Evolutionary conservation across 2,797 vertebrate species (phyloP).

Genomic region (Manis crassicaudata): DNA sequence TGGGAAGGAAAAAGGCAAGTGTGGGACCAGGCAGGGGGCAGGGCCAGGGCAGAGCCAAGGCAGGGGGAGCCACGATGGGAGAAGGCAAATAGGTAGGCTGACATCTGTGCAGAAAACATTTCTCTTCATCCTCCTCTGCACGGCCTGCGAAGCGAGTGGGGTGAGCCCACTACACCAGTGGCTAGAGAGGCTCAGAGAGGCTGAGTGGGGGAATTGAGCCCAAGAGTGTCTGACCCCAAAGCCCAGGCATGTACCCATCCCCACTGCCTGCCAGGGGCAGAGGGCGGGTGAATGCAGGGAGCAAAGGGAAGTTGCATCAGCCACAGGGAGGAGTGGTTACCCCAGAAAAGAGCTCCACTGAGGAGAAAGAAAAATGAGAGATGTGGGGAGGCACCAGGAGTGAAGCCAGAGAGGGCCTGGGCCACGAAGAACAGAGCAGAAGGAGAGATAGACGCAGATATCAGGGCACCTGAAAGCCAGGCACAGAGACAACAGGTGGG

Average conservation of each 20-base stretch:
- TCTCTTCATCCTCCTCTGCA: background rate
- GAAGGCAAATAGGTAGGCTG: background rate
- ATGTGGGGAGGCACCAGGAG: background rate
- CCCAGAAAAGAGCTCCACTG: background rate
- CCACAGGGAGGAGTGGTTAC: background rate
- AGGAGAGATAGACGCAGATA: background rate
- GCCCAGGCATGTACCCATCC: background rate
- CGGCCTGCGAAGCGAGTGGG: background rate
- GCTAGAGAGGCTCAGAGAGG: background rate
- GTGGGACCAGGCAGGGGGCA: background rate
- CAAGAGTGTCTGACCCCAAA: background rate
- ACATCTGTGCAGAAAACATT: background rate
- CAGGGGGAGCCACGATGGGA: background rate
- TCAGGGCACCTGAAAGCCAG: background rate
- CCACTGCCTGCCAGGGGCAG: background rate
- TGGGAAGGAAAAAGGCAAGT: background rate
- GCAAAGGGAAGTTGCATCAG: background rate
- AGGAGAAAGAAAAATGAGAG: background rate
- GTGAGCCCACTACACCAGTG: background rate
- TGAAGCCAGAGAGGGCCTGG: background rate
- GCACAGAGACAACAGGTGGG: too few relatives aligned
- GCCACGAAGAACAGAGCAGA: background rate
- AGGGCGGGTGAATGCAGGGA: background rate
- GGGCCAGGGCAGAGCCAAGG: background rate
- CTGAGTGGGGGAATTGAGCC: background rate